Evolutionary conservation across 2,888 invertebrate genomes (phyloP).

Genomic region (Xestia xanthographa): DNA sequence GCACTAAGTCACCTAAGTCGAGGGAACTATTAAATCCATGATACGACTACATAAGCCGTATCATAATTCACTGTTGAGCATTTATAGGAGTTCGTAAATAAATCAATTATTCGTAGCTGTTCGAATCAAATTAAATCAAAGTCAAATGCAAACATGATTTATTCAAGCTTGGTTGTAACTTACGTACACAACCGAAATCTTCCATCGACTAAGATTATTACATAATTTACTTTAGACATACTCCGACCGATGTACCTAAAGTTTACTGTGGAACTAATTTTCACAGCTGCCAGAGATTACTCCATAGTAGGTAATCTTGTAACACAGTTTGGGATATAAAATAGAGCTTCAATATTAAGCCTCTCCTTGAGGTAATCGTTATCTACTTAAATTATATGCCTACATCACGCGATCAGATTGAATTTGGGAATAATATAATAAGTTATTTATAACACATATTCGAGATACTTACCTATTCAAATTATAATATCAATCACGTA

Average conservation of each 20-base stretch:
- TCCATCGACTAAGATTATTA: conserved; percentile 63
- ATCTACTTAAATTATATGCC: conserved; percentile 43
- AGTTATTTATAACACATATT: neutral
- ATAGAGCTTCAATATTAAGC: conserved; percentile 47
- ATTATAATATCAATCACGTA: conserved; percentile 28
- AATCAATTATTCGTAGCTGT: conserved; percentile 50
- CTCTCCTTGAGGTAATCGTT: conserved; percentile 44
- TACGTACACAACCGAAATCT: conserved; percentile 50
- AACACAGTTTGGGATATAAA: conserved; percentile 50
- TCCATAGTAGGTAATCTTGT: conserved; percentile 59
- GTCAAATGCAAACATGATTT: conserved; percentile 58
- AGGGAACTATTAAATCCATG: conserved; percentile 53
- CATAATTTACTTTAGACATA: conserved; percentile 66
- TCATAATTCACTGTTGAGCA: conserved; percentile 48
- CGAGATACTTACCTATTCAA: neutral
- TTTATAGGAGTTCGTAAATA: conserved; percentile 40
- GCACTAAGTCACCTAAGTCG: conserved; percentile 39
- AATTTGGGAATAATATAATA: conserved; percentile 26
- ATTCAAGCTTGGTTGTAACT: conserved; percentile 56
- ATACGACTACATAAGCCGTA: conserved; percentile 48
- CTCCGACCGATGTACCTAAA: conserved; percentile 57
- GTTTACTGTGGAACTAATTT: conserved; percentile 70
- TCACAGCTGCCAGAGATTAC: conserved; percentile 69
- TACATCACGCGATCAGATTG: conserved; percentile 47
- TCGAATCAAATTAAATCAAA: conserved; percentile 56